Percentiles rank a stretch among this genome's conserved stretches.
phyloP scores from a whole-genome alignment of 1,140 invertebrate species.

The Drosophila mojavensis region DNA sequence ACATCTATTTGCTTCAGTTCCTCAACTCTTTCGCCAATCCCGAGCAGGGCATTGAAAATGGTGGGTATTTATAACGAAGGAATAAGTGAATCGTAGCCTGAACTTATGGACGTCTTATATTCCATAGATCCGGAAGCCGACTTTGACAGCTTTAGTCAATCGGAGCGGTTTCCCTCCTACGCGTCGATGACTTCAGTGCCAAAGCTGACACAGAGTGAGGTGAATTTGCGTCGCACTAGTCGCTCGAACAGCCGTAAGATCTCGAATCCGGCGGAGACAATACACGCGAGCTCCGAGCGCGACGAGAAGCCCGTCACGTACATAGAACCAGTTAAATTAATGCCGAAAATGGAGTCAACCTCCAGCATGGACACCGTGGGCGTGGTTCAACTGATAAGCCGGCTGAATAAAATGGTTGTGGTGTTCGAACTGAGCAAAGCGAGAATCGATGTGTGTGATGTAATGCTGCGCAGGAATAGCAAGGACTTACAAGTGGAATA shows the following conservation, averaged over 20 bases:
- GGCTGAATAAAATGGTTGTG: constrained; percentile 48
- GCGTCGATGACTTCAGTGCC: constrained; percentile 41
- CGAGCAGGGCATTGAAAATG: constrained; percentile 28
- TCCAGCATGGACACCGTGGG: constrained; percentile 5
- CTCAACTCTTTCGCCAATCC: constrained; percentile 45
- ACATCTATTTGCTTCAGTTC: constrained; percentile 70
- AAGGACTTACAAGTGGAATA: constrained; percentile 33
- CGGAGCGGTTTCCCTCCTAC: constrained; percentile 40
- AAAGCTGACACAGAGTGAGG: constrained; percentile 28
- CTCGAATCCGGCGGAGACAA: constrained; percentile 71
- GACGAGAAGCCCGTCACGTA: constrained; percentile 61
- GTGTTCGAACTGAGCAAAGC: constrained; percentile 58
- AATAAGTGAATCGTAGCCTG: too few species aligned
- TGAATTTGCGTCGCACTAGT: constrained; percentile 44
- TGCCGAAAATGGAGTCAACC: neutral
- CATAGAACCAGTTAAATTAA: constrained; percentile 24
- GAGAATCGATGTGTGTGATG: constrained; percentile 59
- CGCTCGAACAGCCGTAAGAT: constrained; percentile 53
- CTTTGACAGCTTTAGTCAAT: constrained; percentile 26
- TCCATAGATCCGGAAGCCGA: constrained; percentile 32
- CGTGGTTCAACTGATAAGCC: constrained; percentile 34
- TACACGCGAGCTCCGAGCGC: constrained; percentile 75
- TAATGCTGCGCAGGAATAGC: constrained; percentile 35
- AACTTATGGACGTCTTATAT: neutral
- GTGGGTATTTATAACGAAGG: constrained; percentile 9